Base-by-base conservation (phyloP, 2,888 invertebrate genomes). In the Steinernema hermaphroditum region DNA sequence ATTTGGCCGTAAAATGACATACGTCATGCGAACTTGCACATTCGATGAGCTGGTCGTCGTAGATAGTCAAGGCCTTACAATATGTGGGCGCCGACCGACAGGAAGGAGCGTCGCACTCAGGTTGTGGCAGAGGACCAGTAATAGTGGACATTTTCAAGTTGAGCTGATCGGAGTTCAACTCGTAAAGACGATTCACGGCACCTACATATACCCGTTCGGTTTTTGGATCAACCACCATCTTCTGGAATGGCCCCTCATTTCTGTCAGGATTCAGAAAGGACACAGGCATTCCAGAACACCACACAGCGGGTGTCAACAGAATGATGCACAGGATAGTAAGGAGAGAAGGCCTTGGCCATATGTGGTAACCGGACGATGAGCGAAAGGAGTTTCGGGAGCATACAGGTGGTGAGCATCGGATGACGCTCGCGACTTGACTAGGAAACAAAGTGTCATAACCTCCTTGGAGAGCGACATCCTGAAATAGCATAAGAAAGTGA, bases 141-240 rank as follows among this genome's bases (percentile, higher is more conserved):
- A 76, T 70, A 14, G 81, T 81, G 34, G 81, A 80, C 68, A 78
- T 77, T 49, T 81, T 74, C 12, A 83, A 76, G 12, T 78, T 72
- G 49, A 85, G 72, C 70, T 81, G 80, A 70, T 73, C 77, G 9
- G 82, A 78, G 19, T 74, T 75, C 49, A 85, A 71, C 69, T 85
- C 85, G 76, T 83, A 85, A n/a, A 85, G 76, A 68, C 81, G 80
- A 71, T 85, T 83, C 46, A 85, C 82, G 34, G 80, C 85, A n/a
- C 85, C 85, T 22, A 85, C 81, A 74, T 85, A 85, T 8, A 85
- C 77, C 68, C 84, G 78, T 46, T 79, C 80, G 12, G 84, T 83
- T 27, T 81, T 77, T 49, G 81, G 80, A 72, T 83, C 83, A 72
- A 81, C 76, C 4, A 81, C 83, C 83, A 69, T 69, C 29, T 69